Conservation (phyloP, 1,140 invertebrate genomes). For the Caenorhabditis inopinata region DNA sequence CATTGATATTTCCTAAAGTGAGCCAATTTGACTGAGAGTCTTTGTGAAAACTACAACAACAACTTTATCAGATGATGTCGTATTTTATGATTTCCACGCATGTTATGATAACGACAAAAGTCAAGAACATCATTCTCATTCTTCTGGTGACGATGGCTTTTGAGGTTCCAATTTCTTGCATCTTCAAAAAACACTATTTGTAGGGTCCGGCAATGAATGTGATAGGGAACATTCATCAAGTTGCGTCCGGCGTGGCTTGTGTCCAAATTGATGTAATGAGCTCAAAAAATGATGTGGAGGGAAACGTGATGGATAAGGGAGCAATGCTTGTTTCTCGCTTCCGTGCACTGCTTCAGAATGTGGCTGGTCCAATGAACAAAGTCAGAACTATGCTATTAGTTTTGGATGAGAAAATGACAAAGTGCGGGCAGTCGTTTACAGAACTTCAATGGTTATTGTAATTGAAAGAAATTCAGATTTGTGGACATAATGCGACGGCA, state of each 20-base stretch:
- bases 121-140: slow-evolving; percentile 25
- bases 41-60: background rate
- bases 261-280: slow-evolving; percentile 30
- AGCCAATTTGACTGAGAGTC: background rate
- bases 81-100: slow-evolving; percentile 34
- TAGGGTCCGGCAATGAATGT: slow-evolving; percentile 32
- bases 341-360: background rate
- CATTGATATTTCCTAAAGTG: slow-evolving; percentile 23
- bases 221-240: slow-evolving; percentile 19
- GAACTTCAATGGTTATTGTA: background rate
- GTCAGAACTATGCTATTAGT: slow-evolving; percentile 5
- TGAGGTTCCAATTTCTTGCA: background rate
- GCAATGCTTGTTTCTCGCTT: background rate
- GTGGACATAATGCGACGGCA: slow-evolving; percentile 18
- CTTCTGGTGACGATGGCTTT: slow-evolving; percentile 26
- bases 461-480: background rate
- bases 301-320: slow-evolving; percentile 27
- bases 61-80: background rate
- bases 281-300: slow-evolving; percentile 24
- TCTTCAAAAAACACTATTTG: background rate
- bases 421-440: background rate
- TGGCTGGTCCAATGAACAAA: slow-evolving; percentile 21
- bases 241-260: slow-evolving; percentile 37
- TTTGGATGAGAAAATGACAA: slow-evolving; percentile 35
- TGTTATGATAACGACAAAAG: slow-evolving; percentile 21